Evolutionary conservation across 2,113 vertebrate species (phyloP).

Genomic region (Cricetomys ansorgei): DNA sequence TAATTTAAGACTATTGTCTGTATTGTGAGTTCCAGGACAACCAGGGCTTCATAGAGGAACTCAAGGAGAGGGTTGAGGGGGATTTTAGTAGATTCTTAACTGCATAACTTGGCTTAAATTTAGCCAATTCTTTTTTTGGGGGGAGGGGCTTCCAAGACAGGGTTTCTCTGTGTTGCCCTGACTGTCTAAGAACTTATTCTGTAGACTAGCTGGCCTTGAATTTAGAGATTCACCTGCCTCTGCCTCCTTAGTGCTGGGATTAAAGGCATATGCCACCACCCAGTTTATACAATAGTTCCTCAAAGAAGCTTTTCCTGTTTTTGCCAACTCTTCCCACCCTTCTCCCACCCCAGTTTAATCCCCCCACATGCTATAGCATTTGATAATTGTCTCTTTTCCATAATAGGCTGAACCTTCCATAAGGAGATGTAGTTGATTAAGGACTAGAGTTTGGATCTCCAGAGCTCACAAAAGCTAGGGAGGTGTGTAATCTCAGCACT

Average conservation of each 20-base stretch:
- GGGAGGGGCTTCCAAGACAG: no score
- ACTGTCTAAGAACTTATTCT: neutral
- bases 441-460: neutral
- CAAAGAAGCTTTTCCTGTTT: neutral
- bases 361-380: neutral
- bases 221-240: neutral
- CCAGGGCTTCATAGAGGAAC: neutral
- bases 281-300: neutral
- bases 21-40: neutral
- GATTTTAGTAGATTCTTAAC: slow-evolving; percentile 1
- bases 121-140: neutral
- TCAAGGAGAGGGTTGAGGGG: no score
- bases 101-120: neutral
- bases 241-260: neutral
- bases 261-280: neutral
- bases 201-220: neutral
- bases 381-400: neutral
- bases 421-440: neutral
- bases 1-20: neutral
- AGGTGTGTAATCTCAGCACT: neutral
- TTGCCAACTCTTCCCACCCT: neutral
- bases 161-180: neutral
- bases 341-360: neutral
- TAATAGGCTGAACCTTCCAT: neutral
- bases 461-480: neutral